These are phyloP conservation scores for Dinothrombium tinctorium DNA, from an alignment of 1,140 invertebrate species.

Conservation along the genomic window DNA sequence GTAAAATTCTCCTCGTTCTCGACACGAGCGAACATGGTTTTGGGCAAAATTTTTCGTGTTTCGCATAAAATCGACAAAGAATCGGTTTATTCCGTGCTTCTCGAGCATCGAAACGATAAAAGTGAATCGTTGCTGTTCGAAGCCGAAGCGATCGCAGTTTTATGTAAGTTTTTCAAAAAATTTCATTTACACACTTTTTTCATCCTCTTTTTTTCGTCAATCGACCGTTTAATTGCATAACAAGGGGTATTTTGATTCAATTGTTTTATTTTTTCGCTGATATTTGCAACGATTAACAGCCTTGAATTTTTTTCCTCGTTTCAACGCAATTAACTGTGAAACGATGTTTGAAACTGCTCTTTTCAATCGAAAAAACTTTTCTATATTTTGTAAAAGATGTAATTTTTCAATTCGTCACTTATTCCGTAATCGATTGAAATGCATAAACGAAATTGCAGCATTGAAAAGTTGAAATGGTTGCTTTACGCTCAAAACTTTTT, in stretches of 20 bases:
- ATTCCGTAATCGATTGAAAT: too few relatives aligned
- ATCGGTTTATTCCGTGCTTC: slow-evolving; percentile 47
- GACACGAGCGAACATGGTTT: slow-evolving; percentile 54
- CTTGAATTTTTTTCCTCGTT: too few relatives aligned
- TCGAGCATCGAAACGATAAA: slow-evolving; percentile 55
- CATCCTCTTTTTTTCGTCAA: background rate
- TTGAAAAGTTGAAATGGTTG: too few relatives aligned
- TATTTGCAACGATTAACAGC: too few relatives aligned
- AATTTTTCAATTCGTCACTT: too few relatives aligned
- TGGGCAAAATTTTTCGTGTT: slow-evolving; percentile 74
- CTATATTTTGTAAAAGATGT: too few relatives aligned
- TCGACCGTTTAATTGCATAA: background rate
- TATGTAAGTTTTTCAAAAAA: slow-evolving; percentile 32
- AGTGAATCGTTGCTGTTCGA: slow-evolving; percentile 68
- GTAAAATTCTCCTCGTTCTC: too few relatives aligned
- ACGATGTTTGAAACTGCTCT: too few relatives aligned
- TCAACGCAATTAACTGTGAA: too few relatives aligned
- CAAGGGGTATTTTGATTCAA: background rate
- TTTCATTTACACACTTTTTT: slow-evolving; percentile 1
- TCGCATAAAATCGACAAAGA: slow-evolving; percentile 61
- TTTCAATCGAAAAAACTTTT: too few relatives aligned
- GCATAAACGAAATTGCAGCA: too few relatives aligned
- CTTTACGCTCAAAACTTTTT: too few relatives aligned
- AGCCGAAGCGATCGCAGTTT: slow-evolving; percentile 56
- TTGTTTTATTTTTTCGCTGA: background rate